These are phyloP conservation scores for Cotesia typhae DNA, from an alignment of 1,140 invertebrate genomes.

Conservation along the genomic window DNA sequence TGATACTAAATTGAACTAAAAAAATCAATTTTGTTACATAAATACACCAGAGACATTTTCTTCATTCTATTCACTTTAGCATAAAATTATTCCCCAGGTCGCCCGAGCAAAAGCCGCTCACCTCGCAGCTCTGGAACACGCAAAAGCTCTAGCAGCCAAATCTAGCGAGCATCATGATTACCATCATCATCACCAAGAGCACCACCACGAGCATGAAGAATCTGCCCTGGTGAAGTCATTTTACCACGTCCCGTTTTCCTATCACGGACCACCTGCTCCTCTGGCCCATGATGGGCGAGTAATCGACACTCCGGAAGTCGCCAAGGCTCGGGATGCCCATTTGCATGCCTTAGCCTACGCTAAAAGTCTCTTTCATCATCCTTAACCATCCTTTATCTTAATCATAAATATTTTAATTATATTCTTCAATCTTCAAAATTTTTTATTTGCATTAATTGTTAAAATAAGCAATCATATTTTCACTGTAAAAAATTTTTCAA, in stretches of 20 bases:
- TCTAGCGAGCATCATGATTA: constrained; percentile 32
- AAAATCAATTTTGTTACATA: too few relatives aligned
- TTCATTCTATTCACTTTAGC: too few relatives aligned
- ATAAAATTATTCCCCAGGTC: constrained; percentile 37
- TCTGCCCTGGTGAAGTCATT: constrained; percentile 49
- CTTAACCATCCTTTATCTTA: not conserved
- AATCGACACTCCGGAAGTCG: constrained; percentile 62
- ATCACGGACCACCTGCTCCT: constrained; percentile 45
- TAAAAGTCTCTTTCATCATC: constrained; percentile 33
- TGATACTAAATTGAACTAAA: too few relatives aligned
- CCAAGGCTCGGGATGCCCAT: constrained; percentile 54
- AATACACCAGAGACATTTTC: too few relatives aligned
- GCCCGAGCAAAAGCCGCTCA: constrained; percentile 58
- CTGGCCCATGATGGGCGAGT: constrained; percentile 45
- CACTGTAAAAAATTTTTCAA: too few relatives aligned
- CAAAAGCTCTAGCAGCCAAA: constrained; percentile 37
- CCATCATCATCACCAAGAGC: constrained; percentile 44
- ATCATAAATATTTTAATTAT: constrained; percentile 12
- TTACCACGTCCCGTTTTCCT: constrained; percentile 35
- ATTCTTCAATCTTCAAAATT: not conserved
- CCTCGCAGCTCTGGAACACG: constrained; percentile 52
- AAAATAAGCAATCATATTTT: not conserved
- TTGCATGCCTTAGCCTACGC: constrained; percentile 54
- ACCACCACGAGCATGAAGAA: constrained; percentile 53
- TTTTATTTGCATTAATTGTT: not conserved